These are phyloP conservation scores for Smittia aterrima DNA, from an alignment of 2,888 invertebrate species.

Conservation along the genomic window DNA sequence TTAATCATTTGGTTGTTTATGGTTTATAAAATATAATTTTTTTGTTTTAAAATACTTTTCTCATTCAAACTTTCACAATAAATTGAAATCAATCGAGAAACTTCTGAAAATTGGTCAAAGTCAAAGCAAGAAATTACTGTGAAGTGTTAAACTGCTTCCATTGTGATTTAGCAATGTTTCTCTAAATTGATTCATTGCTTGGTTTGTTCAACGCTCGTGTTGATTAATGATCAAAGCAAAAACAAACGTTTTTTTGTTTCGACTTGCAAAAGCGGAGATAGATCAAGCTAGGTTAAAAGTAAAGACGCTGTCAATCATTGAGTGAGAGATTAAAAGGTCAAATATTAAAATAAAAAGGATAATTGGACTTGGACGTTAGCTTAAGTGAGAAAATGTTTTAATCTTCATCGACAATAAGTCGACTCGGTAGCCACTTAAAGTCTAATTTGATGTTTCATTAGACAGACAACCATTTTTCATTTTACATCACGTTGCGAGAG, in stretches of 20 bases:
- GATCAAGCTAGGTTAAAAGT: neutral
- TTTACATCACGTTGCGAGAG: neutral
- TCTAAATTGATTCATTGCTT: neutral
- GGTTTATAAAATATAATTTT: neutral
- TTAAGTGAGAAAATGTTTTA: too few relatives aligned
- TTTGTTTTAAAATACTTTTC: neutral
- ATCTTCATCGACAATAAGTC: too few relatives aligned
- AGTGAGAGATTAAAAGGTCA: neutral
- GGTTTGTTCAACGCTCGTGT: neutral
- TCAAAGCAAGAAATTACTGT: neutral
- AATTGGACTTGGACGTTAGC: neutral
- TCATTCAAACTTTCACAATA: too few relatives aligned
- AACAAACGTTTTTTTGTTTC: too few relatives aligned
- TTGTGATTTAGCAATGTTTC: neutral
- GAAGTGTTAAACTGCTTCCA: neutral
- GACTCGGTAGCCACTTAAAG: neutral
- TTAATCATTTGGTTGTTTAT: conserved; percentile 8
- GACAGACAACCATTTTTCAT: conserved; percentile 11
- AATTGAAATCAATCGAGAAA: neutral
- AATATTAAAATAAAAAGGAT: neutral
- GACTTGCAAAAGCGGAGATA: too few relatives aligned
- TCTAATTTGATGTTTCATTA: conserved; percentile 10
- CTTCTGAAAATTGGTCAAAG: neutral
- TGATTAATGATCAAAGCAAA: conserved; percentile 4
- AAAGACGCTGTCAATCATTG: neutral